Evolutionary conservation across 1,140 invertebrate genomes (phyloP), one percentile per base, ranked within the genome.

Genomic region (Asbolus verrucosus): DNA sequence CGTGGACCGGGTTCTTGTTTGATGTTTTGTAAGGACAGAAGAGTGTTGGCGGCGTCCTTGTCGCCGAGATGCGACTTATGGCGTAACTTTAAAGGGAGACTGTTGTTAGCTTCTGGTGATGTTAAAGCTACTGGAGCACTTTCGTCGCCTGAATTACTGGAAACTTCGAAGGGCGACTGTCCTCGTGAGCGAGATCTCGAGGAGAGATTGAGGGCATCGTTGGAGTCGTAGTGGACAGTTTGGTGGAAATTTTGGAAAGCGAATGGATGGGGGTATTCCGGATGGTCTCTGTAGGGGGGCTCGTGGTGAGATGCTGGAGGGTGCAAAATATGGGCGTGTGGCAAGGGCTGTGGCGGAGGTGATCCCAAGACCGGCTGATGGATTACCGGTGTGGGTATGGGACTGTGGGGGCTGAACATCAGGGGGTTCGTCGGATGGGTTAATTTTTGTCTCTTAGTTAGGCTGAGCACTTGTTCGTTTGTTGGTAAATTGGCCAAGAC

Each of bases 1-100:
- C 91, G 83, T 1, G 87, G 85, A 8, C 88, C 90, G 0, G 91
- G 91, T 78, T 94, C 93, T 76, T 94, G 91, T 76, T 92, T 94
- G 79, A 92, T 94, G 73, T 91, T 91, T 77, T 92, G 93, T 1
- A 92, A 85, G 1, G 91, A 90, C 0, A 93, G 83, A 2, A 93
- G 84, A 0, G 92, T 91, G 73, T 87, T 92, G 0, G 92, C 92
- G 0, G 92, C 91, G 77, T 94, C 93, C 76, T 94, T 94, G 79
- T 95, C 93, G 0, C 93, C 92, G 39, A 95, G 85, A 75, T 94
- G 91, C n/a, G 91, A 91, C 81, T 97, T 97, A 85, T 97, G 94
- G 72, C 95, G 88, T 60, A 97, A 84, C 81, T 97, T 97, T 73
- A 95, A 89, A 0, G 95, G 95, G 70, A 97, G 80, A 72, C 88